Evolutionary conservation across 2,797 vertebrate species (phyloP).

Genomic region (Takifugu ocellatus): DNA sequence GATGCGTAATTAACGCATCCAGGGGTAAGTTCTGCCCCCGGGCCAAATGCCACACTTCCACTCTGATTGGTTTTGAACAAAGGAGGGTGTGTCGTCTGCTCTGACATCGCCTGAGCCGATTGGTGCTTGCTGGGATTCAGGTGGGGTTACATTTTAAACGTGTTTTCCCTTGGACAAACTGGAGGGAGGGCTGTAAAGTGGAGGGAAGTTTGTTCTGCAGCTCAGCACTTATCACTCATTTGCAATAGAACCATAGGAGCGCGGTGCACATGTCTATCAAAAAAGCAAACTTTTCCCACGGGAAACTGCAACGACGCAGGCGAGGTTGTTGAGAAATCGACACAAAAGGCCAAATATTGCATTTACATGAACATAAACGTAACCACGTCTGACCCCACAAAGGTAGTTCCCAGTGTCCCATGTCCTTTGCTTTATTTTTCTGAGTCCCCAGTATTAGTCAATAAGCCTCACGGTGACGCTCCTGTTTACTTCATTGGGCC

Average conservation of each 20-base stretch:
- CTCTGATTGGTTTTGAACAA: constrained; percentile 74
- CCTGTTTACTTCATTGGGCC: constrained; percentile 23
- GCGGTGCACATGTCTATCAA: not conserved
- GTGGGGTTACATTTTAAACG: constrained; percentile 77
- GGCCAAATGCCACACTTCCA: constrained; percentile 72
- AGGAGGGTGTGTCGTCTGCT: constrained; percentile 66
- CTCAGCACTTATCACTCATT: constrained; percentile 24
- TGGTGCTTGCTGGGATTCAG: constrained; percentile 61
- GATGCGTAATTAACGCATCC: constrained; percentile 73
- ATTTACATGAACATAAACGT: not conserved
- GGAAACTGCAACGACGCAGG: not conserved
- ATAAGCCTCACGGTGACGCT: not conserved
- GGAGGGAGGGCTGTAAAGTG: constrained; percentile 71
- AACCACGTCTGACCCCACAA: not conserved
- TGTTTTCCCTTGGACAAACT: constrained; percentile 59
- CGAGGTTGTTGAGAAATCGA: too few species aligned
- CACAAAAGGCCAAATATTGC: not conserved
- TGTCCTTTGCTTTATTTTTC: not conserved
- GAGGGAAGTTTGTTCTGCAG: constrained; percentile 72
- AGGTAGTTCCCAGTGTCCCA: not conserved
- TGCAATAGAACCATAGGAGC: constrained; percentile 12
- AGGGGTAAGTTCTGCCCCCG: constrained; percentile 70
- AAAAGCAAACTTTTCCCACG: not conserved
- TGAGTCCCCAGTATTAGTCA: not conserved
- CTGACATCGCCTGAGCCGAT: constrained; percentile 62